These are phyloP conservation scores for Salvator merianae DNA, from an alignment of 2,113 vertebrate genomes.

Conservation along the genomic window DNA sequence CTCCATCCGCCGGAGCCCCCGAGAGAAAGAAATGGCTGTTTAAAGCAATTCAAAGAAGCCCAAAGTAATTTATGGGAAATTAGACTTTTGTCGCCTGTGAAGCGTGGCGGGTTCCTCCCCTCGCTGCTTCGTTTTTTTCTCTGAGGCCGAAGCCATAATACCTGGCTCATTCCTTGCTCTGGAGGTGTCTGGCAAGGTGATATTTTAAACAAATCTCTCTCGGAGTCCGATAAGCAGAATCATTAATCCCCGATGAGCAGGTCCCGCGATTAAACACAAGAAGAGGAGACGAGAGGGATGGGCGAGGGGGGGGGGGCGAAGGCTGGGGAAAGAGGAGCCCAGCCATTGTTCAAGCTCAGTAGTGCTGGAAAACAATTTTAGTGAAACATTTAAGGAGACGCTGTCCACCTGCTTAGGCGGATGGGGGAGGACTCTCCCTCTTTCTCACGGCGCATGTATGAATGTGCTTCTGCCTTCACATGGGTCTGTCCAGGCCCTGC, in stretches of 20 bases:
- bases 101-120: neutral
- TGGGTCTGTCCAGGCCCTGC: too few species aligned
- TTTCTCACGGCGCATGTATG: too few species aligned
- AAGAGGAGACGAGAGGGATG: neutral
- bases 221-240: constrained; percentile 20
- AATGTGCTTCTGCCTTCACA: neutral
- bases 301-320: neutral
- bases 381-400: constrained; percentile 17
- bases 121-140: rapidly evolving
- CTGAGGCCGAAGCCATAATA: neutral
- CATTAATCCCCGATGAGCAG: constrained; percentile 19
- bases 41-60: constrained; percentile 15
- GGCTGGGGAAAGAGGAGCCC: neutral
- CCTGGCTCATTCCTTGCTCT: neutral
- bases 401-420: neutral
- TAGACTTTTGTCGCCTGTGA: neutral
- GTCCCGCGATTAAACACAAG: neutral
- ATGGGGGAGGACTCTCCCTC: too few species aligned
- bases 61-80: constrained; percentile 7
- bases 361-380: constrained; percentile 27
- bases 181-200: neutral
- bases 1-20: constrained; percentile 13
- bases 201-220: constrained; percentile 35
- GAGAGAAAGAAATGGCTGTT: constrained; percentile 34
- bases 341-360: constrained; percentile 2